Conservation (phyloP, 53 echinoderm and acorn worm species). For the Patiria pectinifera region DNA sequence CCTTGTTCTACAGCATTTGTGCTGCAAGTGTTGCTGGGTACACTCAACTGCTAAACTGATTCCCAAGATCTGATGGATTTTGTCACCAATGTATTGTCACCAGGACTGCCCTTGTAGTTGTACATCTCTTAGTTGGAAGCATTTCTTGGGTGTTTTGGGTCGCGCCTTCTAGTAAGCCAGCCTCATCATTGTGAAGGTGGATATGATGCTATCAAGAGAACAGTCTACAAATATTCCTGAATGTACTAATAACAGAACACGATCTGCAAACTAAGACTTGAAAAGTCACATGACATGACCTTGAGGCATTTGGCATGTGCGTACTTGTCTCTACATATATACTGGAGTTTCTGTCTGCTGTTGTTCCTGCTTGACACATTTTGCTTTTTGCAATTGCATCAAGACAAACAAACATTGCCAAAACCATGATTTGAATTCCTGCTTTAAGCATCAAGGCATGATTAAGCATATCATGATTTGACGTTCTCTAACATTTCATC, state of each 20-base stretch:
- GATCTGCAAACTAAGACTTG: not conserved
- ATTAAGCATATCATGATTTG: not conserved
- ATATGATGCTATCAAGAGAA: not conserved
- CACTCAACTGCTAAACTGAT: no score
- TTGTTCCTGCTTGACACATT: not conserved
- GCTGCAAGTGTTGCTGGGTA: no score
- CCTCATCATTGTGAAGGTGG: not conserved
- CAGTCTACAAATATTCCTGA: not conserved
- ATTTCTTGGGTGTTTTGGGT: no score
- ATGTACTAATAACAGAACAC: not conserved
- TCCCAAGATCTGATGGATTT: no score
- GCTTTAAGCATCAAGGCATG: not conserved
- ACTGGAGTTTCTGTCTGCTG: not conserved
- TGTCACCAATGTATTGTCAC: no score
- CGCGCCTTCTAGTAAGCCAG: no score
- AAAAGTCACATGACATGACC: not conserved
- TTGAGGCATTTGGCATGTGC: conserved; percentile 17
- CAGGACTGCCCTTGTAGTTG: no score
- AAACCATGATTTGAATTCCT: not conserved
- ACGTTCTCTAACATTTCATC: not conserved
- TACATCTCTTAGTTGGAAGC: no score
- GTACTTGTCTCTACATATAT: not conserved
- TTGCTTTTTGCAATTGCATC: not conserved
- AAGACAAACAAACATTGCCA: not conserved
- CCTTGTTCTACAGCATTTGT: no score